Base-by-base conservation (phyloP, 1,140 invertebrate genomes). In the Megalopta genalis region DNA sequence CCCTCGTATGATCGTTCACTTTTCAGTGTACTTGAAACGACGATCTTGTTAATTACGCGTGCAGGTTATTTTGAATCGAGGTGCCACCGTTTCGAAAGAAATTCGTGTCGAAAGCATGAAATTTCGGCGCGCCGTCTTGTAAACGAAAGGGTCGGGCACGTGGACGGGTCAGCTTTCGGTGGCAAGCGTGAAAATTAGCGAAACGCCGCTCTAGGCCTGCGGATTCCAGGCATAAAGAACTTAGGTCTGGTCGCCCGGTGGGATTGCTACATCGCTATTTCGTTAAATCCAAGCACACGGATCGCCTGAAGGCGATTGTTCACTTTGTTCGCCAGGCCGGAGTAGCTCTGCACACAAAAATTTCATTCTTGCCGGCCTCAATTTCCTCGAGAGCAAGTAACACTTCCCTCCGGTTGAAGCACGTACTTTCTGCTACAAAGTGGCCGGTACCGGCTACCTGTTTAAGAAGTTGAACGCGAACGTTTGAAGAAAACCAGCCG, bases 321-420 rank as follows among this genome's bases (percentile, higher is more conserved):
- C 73, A 67, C 73, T 75, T 75, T 57, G 73, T 57, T n/a, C 54
- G 21, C 54, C 0, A 8, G 21, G 54, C 10, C 49, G 1, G 49
- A 57, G 62, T 59, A 21, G 73, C 18, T 25, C 49, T 37, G 73
- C 66, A 57, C 52, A 75, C 49, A 75, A 75, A 64, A 75, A 67
- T 75, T 75, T 75, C 49, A 64, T 75, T 75, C 73, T 67, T 75
- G 66, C n/a, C 27, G 25, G n/a, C 27, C 63, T 66, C 73, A 75
- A 75, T 75, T 75, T 67, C 66, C 49, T 67, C 54, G 37, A 67
- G 64, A 67, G 64, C 73, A 75, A 75, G 57, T 75, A 75, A n/a
- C 72, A 66, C 65, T 75, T 46, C 62, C 23, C 65, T 67, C 49
- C 39, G n/a, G 49, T 42, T 37, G 63, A 42, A 67, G 64, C 64